These are phyloP conservation scores for Morbakka virulenta DNA, from an alignment of 30 jellyfish, hydroid and myxozoan genomes.

Conservation along the genomic window DNA sequence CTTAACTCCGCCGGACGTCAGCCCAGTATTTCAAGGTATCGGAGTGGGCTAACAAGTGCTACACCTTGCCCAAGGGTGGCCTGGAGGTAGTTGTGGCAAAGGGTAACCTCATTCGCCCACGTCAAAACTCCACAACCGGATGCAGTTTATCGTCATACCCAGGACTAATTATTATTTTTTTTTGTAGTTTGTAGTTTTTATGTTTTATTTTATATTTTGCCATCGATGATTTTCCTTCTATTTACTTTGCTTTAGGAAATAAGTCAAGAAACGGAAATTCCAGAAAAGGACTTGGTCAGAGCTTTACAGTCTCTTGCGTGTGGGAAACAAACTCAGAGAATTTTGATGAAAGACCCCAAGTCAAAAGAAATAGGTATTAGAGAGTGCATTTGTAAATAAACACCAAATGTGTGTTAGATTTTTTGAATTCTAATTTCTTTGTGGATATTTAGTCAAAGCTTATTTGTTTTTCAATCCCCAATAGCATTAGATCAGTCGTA, in stretches of 20 bases:
- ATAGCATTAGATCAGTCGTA: background rate
- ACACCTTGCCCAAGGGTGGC: no score
- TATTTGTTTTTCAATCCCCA: background rate
- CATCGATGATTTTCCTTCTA: background rate
- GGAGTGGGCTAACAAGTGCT: no score
- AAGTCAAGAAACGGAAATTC: conserved; percentile 89
- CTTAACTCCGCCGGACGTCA: no score
- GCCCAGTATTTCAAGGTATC: no score
- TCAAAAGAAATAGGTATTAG: conserved; percentile 71
- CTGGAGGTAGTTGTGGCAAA: no score
- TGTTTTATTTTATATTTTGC: background rate
- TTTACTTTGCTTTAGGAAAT: conserved; percentile 55
- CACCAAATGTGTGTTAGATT: background rate
- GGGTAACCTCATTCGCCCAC: no score
- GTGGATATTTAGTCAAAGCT: background rate
- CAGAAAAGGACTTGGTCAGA: conserved; percentile 89
- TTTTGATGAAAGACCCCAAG: conserved; percentile 82
- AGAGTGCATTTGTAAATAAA: background rate
- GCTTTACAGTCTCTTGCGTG: conserved; percentile 93
- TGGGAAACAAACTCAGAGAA: conserved; percentile 87
- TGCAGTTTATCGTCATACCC: no score
- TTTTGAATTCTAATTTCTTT: background rate
- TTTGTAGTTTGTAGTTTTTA: background rate
- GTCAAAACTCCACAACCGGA: no score
- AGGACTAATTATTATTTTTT: no score